Conservation (phyloP, 2,888 invertebrate species). For the Cryptocephalus moraei region DNA sequence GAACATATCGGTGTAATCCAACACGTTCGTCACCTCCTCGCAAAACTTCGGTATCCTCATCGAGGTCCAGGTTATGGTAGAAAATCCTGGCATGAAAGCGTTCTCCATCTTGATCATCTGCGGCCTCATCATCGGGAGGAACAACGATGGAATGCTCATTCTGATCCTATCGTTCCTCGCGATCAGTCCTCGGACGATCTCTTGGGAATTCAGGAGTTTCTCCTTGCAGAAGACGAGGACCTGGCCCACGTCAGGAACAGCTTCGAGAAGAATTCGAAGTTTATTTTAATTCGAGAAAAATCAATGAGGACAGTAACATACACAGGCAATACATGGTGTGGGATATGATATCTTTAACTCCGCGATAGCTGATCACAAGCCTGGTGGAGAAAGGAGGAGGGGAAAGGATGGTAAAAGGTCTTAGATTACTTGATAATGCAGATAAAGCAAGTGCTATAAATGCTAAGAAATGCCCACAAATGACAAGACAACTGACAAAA, state of each 20-base stretch:
- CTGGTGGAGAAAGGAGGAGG: too few relatives aligned
- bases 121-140: slow-evolving; percentile 58
- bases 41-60: slow-evolving; percentile 58
- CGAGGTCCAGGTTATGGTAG: slow-evolving; percentile 74
- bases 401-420: too few relatives aligned
- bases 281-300: not conserved
- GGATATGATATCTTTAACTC: too few relatives aligned
- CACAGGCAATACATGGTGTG: too few relatives aligned
- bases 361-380: too few relatives aligned
- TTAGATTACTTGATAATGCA: too few relatives aligned
- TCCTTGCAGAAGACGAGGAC: slow-evolving; percentile 64
- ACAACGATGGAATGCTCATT: slow-evolving; percentile 53
- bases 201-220: slow-evolving; percentile 52
- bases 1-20: slow-evolving; percentile 56
- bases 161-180: slow-evolving; percentile 52
- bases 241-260: slow-evolving; percentile 66
- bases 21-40: slow-evolving; percentile 42
- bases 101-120: slow-evolving; percentile 58
- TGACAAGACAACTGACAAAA: too few relatives aligned
- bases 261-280: slow-evolving; percentile 26
- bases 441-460: too few relatives aligned
- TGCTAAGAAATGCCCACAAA: too few relatives aligned
- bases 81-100: slow-evolving; percentile 64
- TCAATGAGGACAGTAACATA: not conserved
- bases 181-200: slow-evolving; percentile 51